A percentile compares a stretch with the other conserved stretches of the same genome.
These are phyloP conservation scores for Parapsyche elsis DNA, from an alignment of 1,140 invertebrate species.

Conservation along the genomic window DNA sequence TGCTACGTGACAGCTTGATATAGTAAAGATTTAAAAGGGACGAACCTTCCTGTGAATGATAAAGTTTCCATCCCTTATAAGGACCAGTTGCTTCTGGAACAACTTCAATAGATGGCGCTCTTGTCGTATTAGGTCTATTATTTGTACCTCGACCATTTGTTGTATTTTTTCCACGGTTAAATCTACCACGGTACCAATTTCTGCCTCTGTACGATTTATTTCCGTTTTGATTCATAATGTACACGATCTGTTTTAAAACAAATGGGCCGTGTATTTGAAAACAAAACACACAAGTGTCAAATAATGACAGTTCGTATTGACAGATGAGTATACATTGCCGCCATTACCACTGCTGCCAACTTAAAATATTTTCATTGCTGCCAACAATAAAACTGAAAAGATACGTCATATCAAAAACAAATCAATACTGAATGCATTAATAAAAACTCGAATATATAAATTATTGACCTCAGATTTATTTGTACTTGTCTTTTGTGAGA, in stretches of 20 bases:
- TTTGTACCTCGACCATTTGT: not conserved
- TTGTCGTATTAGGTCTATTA: not conserved
- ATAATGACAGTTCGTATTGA: not conserved
- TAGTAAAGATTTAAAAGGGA: no score
- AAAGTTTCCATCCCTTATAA: constrained; percentile 75
- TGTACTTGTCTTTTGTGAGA: no score
- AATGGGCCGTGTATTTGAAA: not conserved
- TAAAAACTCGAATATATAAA: no score
- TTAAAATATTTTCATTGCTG: not conserved
- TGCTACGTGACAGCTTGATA: no score
- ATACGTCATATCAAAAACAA: no score
- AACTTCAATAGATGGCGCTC: no score
- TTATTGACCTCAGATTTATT: no score
- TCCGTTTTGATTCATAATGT: not conserved
- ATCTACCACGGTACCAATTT: not conserved
- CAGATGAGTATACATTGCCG: not conserved
- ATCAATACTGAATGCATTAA: no score
- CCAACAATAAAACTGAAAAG: no score
- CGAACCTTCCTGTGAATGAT: constrained; percentile 76
- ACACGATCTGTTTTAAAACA: not conserved
- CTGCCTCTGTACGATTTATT: not conserved
- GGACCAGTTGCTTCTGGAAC: constrained; percentile 56
- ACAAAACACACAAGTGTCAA: no score
- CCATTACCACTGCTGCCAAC: not conserved
- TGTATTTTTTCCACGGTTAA: not conserved